Evolutionary conservation across 1,140 invertebrate species (phyloP).

Genomic region (Cydia splendana): DNA sequence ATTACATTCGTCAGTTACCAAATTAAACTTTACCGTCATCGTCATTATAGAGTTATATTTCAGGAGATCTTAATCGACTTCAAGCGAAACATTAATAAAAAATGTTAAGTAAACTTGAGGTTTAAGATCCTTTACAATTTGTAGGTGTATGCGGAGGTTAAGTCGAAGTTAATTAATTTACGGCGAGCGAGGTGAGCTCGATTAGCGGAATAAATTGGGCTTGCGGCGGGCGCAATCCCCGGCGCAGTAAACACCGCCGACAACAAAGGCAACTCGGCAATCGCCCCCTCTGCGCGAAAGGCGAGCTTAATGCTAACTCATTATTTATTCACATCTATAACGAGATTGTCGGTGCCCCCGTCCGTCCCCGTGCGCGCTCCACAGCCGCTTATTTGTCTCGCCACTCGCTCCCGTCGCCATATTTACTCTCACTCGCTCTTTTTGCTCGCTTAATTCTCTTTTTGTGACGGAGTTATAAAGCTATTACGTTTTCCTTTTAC

Average conservation of each 20-base stretch:
- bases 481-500: constrained; percentile 50
- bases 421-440: constrained; percentile 53
- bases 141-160: constrained; percentile 49
- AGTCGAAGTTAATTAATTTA: constrained; percentile 73
- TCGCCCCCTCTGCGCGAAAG: constrained; percentile 49
- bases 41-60: constrained; percentile 3
- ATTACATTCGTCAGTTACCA: not conserved
- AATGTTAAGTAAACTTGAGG: constrained; percentile 11
- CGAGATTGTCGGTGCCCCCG: constrained; percentile 67
- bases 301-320: constrained; percentile 68
- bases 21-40: constrained; percentile 7
- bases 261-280: constrained; percentile 65
- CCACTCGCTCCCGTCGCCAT: constrained; percentile 47
- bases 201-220: constrained; percentile 76
- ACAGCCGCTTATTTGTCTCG: constrained; percentile 50
- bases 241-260: constrained; percentile 60
- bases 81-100: not conserved
- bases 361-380: constrained; percentile 46
- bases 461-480: constrained; percentile 48
- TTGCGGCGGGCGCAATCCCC: constrained; percentile 67
- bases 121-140: constrained; percentile 42
- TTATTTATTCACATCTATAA: constrained; percentile 77
- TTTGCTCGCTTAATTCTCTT: constrained; percentile 49
- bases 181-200: constrained; percentile 63
- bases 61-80: constrained; percentile 13